Conservation (phyloP, 2,888 invertebrate genomes). For the Alentia gelatinosa region DNA sequence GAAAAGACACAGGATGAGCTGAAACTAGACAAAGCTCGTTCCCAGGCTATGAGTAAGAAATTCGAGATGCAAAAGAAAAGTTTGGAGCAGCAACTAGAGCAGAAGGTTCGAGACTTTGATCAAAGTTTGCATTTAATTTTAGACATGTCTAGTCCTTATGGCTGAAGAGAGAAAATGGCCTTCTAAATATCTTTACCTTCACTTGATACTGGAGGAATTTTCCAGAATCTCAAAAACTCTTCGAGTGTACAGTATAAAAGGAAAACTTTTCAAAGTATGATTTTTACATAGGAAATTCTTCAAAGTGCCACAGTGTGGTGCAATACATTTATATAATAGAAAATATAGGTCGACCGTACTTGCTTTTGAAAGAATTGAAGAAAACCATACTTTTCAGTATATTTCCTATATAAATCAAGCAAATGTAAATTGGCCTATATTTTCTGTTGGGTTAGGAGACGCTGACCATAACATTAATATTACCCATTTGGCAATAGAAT, state of each 20-base stretch:
- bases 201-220: background rate
- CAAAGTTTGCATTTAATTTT: background rate
- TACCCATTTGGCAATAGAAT: too few relatives aligned
- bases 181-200: background rate
- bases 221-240: background rate
- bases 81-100: constrained; percentile 90
- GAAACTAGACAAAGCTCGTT: constrained; percentile 89
- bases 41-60: constrained; percentile 93
- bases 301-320: too few relatives aligned
- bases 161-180: background rate
- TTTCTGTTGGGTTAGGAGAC: too few relatives aligned
- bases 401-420: background rate
- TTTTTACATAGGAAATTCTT: too few relatives aligned
- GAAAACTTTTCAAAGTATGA: too few relatives aligned
- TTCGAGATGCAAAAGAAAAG: constrained; percentile 87
- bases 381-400: background rate
- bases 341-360: background rate
- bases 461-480: too few relatives aligned
- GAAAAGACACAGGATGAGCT: constrained; percentile 86
- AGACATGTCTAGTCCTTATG: background rate
- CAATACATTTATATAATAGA: too few relatives aligned
- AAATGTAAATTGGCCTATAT: too few relatives aligned
- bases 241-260: background rate
- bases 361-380: background rate
- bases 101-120: constrained; percentile 84